Conservation (phyloP, 2,113 vertebrate species). For the Camelus bactrianus region DNA sequence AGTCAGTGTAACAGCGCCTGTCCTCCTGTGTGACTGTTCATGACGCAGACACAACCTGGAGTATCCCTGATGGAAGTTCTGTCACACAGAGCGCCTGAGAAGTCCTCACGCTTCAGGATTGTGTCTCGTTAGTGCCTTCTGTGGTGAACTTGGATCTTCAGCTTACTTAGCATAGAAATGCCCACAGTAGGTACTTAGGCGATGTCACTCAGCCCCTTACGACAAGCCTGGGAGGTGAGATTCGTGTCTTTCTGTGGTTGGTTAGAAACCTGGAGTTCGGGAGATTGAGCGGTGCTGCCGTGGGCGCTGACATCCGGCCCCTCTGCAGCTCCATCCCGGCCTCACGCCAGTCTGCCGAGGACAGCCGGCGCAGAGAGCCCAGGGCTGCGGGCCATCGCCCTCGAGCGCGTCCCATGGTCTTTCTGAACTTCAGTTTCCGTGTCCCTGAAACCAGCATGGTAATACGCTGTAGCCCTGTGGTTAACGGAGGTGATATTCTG, state of each 20-base stretch:
- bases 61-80: not conserved
- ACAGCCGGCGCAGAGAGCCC: not conserved
- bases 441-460: not conserved
- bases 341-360: not conserved
- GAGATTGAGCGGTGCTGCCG: rapidly evolving
- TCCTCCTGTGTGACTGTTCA: not conserved
- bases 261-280: not conserved
- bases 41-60: not conserved
- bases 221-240: no score
- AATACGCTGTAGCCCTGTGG: rapidly evolving
- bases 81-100: rapidly evolving
- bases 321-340: not conserved
- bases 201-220: not conserved
- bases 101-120: not conserved
- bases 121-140: not conserved
- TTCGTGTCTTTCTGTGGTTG: not conserved
- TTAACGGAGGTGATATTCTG: no score
- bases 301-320: rapidly evolving
- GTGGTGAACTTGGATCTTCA: not conserved
- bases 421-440: not conserved
- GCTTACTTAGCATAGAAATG: rapidly evolving
- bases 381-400: rapidly evolving
- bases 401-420: not conserved
- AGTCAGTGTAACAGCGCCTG: not conserved
- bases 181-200: rapidly evolving